Evolutionary conservation across 2,888 invertebrate genomes (phyloP).

Genomic region (Baronia brevicornis): DNA sequence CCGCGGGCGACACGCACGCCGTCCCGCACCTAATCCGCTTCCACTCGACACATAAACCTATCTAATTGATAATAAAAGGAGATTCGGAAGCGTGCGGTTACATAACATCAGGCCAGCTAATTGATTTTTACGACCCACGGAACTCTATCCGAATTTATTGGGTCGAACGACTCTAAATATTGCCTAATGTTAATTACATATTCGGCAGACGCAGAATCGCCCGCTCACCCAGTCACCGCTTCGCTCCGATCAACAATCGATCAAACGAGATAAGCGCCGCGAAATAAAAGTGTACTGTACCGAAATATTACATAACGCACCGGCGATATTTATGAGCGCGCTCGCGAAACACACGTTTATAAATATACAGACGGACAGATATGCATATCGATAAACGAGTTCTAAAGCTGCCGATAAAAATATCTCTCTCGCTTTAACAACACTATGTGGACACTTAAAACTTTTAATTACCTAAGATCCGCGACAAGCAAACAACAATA

Average conservation of each 20-base stretch:
- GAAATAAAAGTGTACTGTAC: constrained; percentile 27
- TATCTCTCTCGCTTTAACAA: no score
- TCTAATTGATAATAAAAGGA: constrained; percentile 74
- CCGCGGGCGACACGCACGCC: constrained; percentile 61
- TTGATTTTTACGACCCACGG: constrained; percentile 66
- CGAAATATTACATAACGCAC: constrained; percentile 23
- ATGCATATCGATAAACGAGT: no score
- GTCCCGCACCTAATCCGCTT: constrained; percentile 62
- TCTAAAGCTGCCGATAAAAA: no score
- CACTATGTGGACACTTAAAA: no score
- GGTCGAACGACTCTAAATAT: constrained; percentile 56
- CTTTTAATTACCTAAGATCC: no score
- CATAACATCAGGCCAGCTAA: constrained; percentile 55
- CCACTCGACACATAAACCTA: constrained; percentile 71
- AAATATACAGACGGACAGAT: no score
- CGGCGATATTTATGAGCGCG: constrained; percentile 8
- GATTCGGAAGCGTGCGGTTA: constrained; percentile 66
- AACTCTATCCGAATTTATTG: constrained; percentile 58
- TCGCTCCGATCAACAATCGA: constrained; percentile 27
- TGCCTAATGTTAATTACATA: constrained; percentile 57
- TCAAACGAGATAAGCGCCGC: constrained; percentile 20
- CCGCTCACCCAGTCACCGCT: no score
- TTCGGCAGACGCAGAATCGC: constrained; percentile 44
- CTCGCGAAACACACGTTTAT: no score
- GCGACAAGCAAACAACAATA: no score